phyloP scores from a whole-genome alignment of 2,797 vertebrate genomes.

The Agapornis canus region DNA sequence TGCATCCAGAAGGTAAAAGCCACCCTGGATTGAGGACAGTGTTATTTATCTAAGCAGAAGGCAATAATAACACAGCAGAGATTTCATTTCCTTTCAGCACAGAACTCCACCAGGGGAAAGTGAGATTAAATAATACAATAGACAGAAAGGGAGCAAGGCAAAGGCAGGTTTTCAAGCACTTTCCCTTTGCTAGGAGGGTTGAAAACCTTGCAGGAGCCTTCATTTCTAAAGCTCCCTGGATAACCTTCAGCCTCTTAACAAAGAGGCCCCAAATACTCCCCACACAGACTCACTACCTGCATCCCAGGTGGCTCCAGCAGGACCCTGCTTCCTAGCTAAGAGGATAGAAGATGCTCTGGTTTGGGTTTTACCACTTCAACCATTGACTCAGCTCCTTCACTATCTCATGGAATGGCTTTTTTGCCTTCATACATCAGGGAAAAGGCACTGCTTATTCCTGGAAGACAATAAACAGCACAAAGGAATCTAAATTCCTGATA shows the following conservation, averaged over 20 bases:
- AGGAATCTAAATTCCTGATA: neutral
- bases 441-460: neutral
- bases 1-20: neutral
- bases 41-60: constrained; percentile 11
- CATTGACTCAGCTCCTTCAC: neutral
- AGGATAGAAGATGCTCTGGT: too few species aligned
- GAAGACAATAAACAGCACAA: neutral
- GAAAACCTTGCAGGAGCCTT: neutral
- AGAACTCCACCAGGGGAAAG: neutral
- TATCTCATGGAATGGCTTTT: neutral
- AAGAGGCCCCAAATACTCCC: neutral
- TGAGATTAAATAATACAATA: constrained; percentile 26
- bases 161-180: neutral
- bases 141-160: neutral
- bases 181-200: neutral
- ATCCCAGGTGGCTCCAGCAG: neutral
- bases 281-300: accelerated
- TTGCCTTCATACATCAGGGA: neutral
- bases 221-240: neutral
- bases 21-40: neutral
- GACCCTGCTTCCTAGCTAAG: neutral
- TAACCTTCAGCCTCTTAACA: neutral
- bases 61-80: constrained; percentile 12
- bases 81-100: constrained; percentile 53
- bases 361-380: neutral